Evolutionary conservation across 2,113 vertebrate species (phyloP).

Genomic region (Apodemus speciosus): DNA sequence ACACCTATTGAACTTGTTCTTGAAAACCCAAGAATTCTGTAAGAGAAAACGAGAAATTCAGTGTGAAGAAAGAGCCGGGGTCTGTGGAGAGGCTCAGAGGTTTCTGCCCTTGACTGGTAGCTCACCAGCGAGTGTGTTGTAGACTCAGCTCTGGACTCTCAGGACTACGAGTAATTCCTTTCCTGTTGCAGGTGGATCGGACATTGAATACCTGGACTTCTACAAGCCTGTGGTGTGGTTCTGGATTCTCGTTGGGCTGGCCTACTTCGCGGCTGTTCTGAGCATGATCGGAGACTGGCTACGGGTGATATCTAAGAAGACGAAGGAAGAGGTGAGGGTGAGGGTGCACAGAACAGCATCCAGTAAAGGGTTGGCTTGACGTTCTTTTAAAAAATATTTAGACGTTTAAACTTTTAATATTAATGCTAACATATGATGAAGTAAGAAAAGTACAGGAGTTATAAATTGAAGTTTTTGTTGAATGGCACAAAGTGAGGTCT

Average conservation of each 20-base stretch:
- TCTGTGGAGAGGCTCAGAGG: neutral
- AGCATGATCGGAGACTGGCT: constrained; percentile 99
- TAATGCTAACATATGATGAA: neutral
- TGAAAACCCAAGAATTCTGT: neutral
- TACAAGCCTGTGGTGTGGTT: constrained; percentile 99
- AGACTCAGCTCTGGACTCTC: neutral
- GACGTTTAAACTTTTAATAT: neutral
- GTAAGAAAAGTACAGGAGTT: neutral
- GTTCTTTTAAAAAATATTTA: neutral
- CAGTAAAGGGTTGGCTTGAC: neutral
- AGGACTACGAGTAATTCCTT: neutral
- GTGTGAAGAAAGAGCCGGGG: neutral
- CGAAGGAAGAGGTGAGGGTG: constrained; percentile 95
- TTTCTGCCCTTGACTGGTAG: neutral
- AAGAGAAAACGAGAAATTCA: neutral
- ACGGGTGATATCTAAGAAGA: constrained; percentile 98
- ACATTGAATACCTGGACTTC: constrained; percentile 94
- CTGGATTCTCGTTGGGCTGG: constrained; percentile 98
- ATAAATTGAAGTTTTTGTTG: neutral
- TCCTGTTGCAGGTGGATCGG: constrained; percentile 88
- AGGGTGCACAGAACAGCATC: neutral
- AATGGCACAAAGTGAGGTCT: neutral
- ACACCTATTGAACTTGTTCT: neutral
- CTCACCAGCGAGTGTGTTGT: neutral
- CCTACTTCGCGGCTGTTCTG: constrained; percentile 98